A percentile compares a stretch with the other conserved stretches of the same genome.
Conservation (phyloP, 1,140 invertebrate genomes). For the Zaprionus taronus region DNA sequence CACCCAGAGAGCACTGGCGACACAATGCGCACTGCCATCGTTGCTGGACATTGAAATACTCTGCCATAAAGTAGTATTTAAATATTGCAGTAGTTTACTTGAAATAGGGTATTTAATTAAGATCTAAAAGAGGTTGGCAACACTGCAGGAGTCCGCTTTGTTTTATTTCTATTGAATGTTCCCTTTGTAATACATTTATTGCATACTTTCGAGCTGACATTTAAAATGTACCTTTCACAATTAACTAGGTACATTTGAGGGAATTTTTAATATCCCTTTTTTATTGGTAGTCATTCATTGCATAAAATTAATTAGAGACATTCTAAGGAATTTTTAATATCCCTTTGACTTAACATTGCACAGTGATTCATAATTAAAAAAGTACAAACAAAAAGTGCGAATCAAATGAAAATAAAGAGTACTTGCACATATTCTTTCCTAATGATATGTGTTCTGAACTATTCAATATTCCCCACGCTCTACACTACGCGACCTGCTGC, state of each 20-base stretch:
- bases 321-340: background rate
- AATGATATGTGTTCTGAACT: background rate
- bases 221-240: background rate
- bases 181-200: background rate
- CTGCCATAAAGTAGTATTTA: background rate
- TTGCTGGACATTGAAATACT: conserved; percentile 17
- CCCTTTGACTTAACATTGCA: background rate
- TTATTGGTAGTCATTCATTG: background rate
- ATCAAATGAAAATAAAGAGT: background rate
- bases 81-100: background rate
- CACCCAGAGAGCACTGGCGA: background rate
- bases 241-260: background rate
- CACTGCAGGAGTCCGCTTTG: too few relatives aligned
- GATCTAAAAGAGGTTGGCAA: too few relatives aligned
- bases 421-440: background rate
- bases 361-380: background rate
- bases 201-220: background rate
- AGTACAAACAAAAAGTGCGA: background rate
- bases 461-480: conserved; percentile 16
- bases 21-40: background rate
- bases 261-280: background rate
- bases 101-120: background rate
- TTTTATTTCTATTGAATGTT: too few relatives aligned
- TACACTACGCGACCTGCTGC: background rate
- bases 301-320: background rate